Percentiles rank a stretch among this genome's conserved stretches.
Conservation (phyloP, 2,888 invertebrate species). For the Hoplodrina blanda region DNA sequence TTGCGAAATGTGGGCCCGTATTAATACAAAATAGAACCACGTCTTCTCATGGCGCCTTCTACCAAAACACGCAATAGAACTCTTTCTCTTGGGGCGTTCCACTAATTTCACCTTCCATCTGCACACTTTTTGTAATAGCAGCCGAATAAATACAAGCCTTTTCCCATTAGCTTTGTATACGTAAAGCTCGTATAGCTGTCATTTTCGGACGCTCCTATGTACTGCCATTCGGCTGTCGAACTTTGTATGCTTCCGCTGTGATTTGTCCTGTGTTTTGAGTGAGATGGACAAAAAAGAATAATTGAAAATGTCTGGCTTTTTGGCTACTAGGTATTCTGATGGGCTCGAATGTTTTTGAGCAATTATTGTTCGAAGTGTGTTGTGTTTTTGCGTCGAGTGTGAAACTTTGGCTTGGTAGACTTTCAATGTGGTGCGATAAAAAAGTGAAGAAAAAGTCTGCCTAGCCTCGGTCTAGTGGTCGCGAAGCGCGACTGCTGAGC, state of each 20-base stretch:
- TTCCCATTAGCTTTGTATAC: constrained; percentile 30
- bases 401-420: neutral
- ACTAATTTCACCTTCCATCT: neutral
- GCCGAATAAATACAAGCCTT: constrained; percentile 15
- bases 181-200: constrained; percentile 26
- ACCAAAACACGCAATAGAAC: too few relatives aligned
- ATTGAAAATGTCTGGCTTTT: constrained; percentile 19
- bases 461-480: too few relatives aligned
- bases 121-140: constrained; percentile 4
- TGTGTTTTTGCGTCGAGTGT: constrained; percentile 45
- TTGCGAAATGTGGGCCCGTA: too few relatives aligned
- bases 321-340: constrained; percentile 4
- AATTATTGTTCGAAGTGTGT: constrained; percentile 19
- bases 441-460: too few relatives aligned
- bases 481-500: too few relatives aligned
- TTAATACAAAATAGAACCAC: too few relatives aligned
- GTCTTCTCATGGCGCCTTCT: too few relatives aligned
- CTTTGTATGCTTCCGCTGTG: constrained; percentile 31
- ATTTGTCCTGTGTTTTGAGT: constrained; percentile 45
- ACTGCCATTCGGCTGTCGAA: constrained; percentile 35
- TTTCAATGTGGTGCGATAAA: neutral
- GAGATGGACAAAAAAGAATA: constrained; percentile 24
- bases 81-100: neutral
- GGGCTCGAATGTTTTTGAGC: constrained; percentile 22
- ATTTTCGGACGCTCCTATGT: constrained; percentile 31